Evolutionary conservation across 1,140 invertebrate genomes (phyloP).

Genomic region (Heliothis virescens): DNA sequence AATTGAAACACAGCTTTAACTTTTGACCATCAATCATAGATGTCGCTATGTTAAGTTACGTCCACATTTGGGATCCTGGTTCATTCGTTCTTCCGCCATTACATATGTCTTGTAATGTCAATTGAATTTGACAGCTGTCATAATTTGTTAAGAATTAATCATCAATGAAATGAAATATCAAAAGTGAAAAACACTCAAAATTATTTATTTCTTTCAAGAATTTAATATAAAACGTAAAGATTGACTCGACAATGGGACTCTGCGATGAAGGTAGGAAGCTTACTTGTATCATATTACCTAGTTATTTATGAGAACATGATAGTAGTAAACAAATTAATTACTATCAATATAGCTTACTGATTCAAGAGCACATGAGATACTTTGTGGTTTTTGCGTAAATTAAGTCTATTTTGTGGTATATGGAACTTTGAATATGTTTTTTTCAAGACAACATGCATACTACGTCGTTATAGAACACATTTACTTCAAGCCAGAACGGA

Average conservation of each 20-base stretch:
- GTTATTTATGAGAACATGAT: conserved; percentile 42
- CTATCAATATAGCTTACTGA: conserved; percentile 37
- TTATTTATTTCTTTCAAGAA: neutral
- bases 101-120: conserved; percentile 9
- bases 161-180: conserved; percentile 14
- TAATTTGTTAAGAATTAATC: conserved; percentile 25
- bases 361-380: conserved; percentile 17
- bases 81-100: conserved; percentile 41
- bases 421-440: neutral
- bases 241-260: conserved; percentile 69
- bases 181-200: conserved; percentile 31
- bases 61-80: neutral
- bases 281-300: conserved; percentile 45
- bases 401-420: neutral
- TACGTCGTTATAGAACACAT: conserved; percentile 16
- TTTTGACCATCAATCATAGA: neutral
- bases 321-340: conserved; percentile 78
- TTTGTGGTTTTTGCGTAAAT: conserved; percentile 18
- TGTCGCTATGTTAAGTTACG: conserved; percentile 10
- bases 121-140: conserved; percentile 36
- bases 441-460: neutral
- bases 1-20: neutral
- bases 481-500: neutral
- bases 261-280: conserved; percentile 76
- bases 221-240: conserved; percentile 20